Evolutionary conservation across 2,113 vertebrate species (phyloP), one percentile per base, ranked within the genome.

Genomic region (Butorides virescens): DNA sequence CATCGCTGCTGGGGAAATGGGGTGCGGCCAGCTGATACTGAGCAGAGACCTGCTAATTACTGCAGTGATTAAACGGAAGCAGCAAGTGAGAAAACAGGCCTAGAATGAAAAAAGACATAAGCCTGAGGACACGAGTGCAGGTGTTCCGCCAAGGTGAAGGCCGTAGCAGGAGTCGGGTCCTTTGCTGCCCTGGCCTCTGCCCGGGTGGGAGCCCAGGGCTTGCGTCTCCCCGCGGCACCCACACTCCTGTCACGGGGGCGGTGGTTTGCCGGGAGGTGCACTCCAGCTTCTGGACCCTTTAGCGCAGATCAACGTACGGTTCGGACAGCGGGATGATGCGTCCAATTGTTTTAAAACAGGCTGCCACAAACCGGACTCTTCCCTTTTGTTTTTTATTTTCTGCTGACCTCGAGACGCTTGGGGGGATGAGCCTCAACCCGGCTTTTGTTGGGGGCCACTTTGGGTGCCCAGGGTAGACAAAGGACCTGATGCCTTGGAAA

Each of bases 171-270:
- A 36, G 56, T 15, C 0, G 12, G 34, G 34, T 52, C 21, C 18
- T 50, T 59, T 47, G 36, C 44, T 65, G n/a, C 11, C n/a, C 68
- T 56, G 50, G 30, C 10, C 20, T 42, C 56, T 50, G 63, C 53
- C 8, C 0, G 2, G 15, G 27, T 34, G 55, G 50, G 55, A 42
- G 25, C 67, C 1, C 0, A 7, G n/a, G 15, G 47, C 2, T 34
- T 7, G 17, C 36, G 19, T 26, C 36, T 25, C 61, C 53, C 47
- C 1, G 0, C 2, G 5, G 15, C 3, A 3, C 42, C 56, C 32
- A 13, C 20, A 0, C 1, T 29, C 37, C 4, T 3, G 2, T 18
- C 0, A 0, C 0, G 44, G 39, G 22, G 76, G 11, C 17, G 2
- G 37, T 0, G 9, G 23, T n/a, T n/a, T 15, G 55, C 34, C 56